Percentiles rank a stretch among this genome's conserved stretches.
These are phyloP conservation scores for Manis crassicaudata DNA, from an alignment of 2,797 vertebrate genomes.

Conservation along the genomic window DNA sequence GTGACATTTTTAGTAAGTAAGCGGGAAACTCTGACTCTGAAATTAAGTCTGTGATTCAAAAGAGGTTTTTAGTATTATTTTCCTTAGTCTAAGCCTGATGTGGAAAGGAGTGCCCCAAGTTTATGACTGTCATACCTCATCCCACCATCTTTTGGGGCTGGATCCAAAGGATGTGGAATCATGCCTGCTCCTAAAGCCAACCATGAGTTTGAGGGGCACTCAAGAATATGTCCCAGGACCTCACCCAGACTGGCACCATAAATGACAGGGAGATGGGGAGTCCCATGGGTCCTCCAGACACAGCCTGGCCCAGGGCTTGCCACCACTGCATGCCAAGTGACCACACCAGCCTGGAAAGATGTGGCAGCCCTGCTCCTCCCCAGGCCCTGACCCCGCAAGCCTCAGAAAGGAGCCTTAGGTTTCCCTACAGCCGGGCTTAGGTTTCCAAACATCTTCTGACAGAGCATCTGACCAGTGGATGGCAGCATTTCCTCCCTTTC, in stretches of 20 bases:
- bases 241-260: neutral
- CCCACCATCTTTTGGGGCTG: neutral
- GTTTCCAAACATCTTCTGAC: neutral
- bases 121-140: neutral
- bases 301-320: neutral
- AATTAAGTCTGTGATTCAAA: slow-evolving; percentile 1
- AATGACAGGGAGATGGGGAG: neutral
- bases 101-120: neutral
- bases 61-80: neutral
- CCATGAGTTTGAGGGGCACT: neutral
- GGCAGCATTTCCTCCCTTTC: neutral
- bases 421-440: neutral
- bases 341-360: neutral
- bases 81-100: neutral
- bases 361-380: neutral
- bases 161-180: neutral
- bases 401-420: neutral
- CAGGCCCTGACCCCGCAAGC: neutral
- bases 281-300: neutral
- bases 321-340: neutral
- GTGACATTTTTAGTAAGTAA: slow-evolving; percentile 11
- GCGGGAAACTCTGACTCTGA: neutral
- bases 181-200: neutral
- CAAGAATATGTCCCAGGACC: neutral
- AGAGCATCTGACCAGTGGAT: neutral